These are phyloP conservation scores for Oligia latruncula DNA, from an alignment of 2,888 invertebrate species.

Conservation along the genomic window DNA sequence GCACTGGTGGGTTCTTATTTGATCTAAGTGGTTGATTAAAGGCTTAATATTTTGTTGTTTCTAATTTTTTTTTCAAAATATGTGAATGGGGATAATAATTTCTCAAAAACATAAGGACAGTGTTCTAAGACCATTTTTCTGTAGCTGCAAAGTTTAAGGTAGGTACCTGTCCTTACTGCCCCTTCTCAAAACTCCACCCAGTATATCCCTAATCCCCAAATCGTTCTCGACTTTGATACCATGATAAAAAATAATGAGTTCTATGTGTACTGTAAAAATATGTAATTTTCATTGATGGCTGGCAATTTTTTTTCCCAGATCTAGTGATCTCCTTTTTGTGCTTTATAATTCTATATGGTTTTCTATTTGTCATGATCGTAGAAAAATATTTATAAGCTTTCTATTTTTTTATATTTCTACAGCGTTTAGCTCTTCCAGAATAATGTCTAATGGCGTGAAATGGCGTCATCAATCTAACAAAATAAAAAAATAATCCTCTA, in stretches of 20 bases:
- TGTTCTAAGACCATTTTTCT: too few species aligned
- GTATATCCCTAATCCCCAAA: neutral
- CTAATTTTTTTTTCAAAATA: neutral
- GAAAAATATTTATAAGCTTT: too few species aligned
- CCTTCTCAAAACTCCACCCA: too few species aligned
- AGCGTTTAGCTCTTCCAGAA: neutral
- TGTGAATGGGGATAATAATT: neutral
- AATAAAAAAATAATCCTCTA: too few species aligned
- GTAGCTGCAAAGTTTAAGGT: too few species aligned
- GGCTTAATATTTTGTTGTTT: neutral
- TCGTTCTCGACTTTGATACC: neutral
- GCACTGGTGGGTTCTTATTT: slow-evolving; percentile 66
- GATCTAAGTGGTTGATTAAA: slow-evolving; percentile 40
- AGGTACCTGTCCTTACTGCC: too few species aligned
- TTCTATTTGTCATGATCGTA: too few species aligned
- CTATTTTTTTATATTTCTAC: neutral
- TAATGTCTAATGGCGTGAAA: neutral
- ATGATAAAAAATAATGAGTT: neutral
- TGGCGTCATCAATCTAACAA: too few species aligned
- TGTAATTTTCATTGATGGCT: neutral
- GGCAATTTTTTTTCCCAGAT: too few species aligned
- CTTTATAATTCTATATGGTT: too few species aligned
- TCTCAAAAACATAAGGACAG: neutral
- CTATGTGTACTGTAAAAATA: neutral
- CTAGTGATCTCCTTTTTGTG: too few species aligned